Conservation (phyloP, 2,888 invertebrate species). For the Heliconius ethilla region DNA sequence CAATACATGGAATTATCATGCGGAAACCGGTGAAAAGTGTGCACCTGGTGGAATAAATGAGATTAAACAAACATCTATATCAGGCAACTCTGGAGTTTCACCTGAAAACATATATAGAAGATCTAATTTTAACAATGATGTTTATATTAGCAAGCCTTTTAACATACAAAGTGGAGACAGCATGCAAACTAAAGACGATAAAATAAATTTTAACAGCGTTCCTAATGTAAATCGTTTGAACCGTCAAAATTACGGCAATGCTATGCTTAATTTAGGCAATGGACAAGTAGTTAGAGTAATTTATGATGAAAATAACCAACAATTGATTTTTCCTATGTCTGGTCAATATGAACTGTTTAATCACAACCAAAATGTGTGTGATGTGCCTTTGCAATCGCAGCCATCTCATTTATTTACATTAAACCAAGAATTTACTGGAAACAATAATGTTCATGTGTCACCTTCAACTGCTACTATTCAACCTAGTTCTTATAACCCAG, state of each 20-base stretch:
- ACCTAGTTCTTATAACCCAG: constrained; percentile 56
- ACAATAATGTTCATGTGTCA: constrained; percentile 58
- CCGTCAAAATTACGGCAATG: constrained; percentile 70
- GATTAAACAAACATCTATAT: constrained; percentile 61
- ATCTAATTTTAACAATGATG: constrained; percentile 65
- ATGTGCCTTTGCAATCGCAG: constrained; percentile 65
- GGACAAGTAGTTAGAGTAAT: constrained; percentile 73
- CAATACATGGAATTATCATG: constrained; percentile 76
- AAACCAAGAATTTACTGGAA: constrained; percentile 70
- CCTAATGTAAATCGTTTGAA: constrained; percentile 61
- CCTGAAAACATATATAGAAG: constrained; percentile 68
- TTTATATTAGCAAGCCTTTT: constrained; percentile 71
- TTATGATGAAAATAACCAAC: constrained; percentile 77
- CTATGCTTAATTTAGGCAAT: constrained; percentile 74
- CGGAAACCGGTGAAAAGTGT: constrained; percentile 69
- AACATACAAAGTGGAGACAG: constrained; percentile 64
- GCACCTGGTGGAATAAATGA: constrained; percentile 66
- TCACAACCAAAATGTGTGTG: constrained; percentile 67
- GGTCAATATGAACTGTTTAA: constrained; percentile 77
- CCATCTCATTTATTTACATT: constrained; percentile 65
- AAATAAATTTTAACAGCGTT: constrained; percentile 60
- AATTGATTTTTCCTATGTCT: constrained; percentile 73
- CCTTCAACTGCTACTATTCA: constrained; percentile 56
- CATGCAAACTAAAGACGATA: constrained; percentile 64
- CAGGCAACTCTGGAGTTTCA: constrained; percentile 58